phyloP scores from a whole-genome alignment of 2,113 vertebrate species.

The Nycticebus coucang region DNA sequence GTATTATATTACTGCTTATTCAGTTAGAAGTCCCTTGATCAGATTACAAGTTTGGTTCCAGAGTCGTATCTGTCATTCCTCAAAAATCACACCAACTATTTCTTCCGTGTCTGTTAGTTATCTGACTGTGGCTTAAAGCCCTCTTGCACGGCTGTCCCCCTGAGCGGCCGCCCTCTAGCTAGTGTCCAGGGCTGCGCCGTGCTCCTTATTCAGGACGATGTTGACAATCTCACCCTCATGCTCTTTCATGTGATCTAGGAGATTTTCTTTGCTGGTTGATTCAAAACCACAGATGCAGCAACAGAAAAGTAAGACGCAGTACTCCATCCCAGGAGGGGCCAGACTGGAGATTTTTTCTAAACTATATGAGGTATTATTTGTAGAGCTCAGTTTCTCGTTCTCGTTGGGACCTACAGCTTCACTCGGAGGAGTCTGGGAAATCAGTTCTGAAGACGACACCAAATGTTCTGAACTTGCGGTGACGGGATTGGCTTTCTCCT shows the following conservation, averaged over 20 bases:
- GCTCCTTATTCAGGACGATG: conserved; percentile 97
- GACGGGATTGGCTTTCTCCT: conserved; percentile 76
- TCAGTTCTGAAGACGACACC: conserved; percentile 77
- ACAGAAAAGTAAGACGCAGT: conserved; percentile 96
- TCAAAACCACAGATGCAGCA: conserved; percentile 99
- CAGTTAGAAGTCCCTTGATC: conserved; percentile 68
- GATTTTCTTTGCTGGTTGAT: conserved; percentile 95
- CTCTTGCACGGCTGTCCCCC: neutral
- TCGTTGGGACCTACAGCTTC: conserved; percentile 80
- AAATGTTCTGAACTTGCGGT: conserved; percentile 82
- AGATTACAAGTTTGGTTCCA: conserved; percentile 70
- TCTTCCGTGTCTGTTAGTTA: conserved; percentile 71
- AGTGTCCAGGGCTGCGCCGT: conserved; percentile 79
- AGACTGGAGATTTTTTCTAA: conserved; percentile 81
- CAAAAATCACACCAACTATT: conserved; percentile 11
- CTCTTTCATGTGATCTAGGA: conserved; percentile 99
- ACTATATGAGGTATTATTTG: conserved; percentile 81
- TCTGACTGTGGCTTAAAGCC: conserved; percentile 55
- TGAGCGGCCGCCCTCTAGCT: neutral
- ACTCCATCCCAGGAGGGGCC: conserved; percentile 88
- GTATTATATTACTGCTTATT: conserved; percentile 6
- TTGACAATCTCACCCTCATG: conserved; percentile 98
- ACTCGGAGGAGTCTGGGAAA: conserved; percentile 55
- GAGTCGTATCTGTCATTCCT: conserved; percentile 60
- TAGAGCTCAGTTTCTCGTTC: conserved; percentile 79